Evolutionary conservation across 2,797 vertebrate species (phyloP).

Genomic region (Phrynocephalus forsythii): DNA sequence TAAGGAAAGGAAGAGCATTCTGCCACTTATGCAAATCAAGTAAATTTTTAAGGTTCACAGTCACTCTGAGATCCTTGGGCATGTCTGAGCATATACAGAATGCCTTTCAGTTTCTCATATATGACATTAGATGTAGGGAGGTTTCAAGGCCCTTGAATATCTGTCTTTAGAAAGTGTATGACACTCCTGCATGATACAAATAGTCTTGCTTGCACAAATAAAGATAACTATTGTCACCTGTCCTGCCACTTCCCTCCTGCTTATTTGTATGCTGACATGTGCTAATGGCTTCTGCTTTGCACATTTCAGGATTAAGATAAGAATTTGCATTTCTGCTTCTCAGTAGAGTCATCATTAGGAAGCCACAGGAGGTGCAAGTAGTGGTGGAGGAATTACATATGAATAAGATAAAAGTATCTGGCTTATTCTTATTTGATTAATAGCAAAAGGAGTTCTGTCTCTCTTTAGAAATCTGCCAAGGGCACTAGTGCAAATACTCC

Average conservation of each 20-base stretch:
- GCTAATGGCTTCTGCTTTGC: background rate
- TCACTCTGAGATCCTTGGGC: background rate
- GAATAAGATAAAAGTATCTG: too few species aligned
- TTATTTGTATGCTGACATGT: background rate
- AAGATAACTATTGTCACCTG: background rate
- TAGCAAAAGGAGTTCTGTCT: too few species aligned
- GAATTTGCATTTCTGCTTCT: background rate
- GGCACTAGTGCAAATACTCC: too few species aligned
- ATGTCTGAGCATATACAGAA: background rate
- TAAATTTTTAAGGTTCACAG: background rate
- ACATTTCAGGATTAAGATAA: background rate
- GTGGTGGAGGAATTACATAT: too few species aligned
- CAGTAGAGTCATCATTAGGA: background rate
- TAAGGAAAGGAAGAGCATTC: background rate
- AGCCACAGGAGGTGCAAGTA: background rate
- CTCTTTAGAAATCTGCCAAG: too few species aligned
- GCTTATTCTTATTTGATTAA: too few species aligned
- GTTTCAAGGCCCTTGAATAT: background rate
- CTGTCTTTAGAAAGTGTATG: background rate
- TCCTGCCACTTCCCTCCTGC: background rate
- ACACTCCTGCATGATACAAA: background rate
- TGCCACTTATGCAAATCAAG: background rate
- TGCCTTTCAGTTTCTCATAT: background rate
- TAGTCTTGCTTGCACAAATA: background rate
- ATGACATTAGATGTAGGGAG: background rate